These are phyloP conservation scores for Etheostoma spectabile DNA, from an alignment of 2,113 vertebrate species.

Conservation along the genomic window DNA sequence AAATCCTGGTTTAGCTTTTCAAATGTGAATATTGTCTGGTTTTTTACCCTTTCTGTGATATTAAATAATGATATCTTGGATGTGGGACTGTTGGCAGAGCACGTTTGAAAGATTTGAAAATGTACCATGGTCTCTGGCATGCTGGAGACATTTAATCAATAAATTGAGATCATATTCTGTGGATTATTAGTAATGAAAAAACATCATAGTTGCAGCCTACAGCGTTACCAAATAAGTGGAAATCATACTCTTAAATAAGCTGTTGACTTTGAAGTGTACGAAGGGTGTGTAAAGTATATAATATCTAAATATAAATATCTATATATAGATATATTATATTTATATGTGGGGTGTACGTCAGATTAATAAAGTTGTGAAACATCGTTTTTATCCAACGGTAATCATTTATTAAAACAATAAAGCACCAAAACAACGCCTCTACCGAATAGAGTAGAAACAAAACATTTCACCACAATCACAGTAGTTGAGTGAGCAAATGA, in stretches of 20 bases:
- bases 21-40: neutral
- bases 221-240: neutral
- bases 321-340: too few relatives aligned
- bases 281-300: too few relatives aligned
- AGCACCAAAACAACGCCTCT: conserved; percentile 44
- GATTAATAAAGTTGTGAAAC: conserved; percentile 6
- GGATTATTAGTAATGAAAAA: neutral
- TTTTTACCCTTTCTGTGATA: neutral
- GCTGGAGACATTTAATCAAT: neutral
- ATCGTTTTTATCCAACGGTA: conserved; percentile 16
- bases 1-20: neutral
- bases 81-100: neutral
- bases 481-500: neutral
- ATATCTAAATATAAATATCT: too few relatives aligned
- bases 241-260: neutral
- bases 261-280: neutral
- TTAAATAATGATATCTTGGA: neutral
- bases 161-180: neutral
- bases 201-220: neutral
- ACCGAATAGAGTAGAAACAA: conserved; percentile 2
- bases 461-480: conserved; percentile 13
- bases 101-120: neutral
- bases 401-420: conserved; percentile 66
- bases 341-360: too few relatives aligned
- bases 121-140: neutral